phyloP scores from a whole-genome alignment of 2,888 invertebrate genomes.

The Cheilosia urbana region DNA sequence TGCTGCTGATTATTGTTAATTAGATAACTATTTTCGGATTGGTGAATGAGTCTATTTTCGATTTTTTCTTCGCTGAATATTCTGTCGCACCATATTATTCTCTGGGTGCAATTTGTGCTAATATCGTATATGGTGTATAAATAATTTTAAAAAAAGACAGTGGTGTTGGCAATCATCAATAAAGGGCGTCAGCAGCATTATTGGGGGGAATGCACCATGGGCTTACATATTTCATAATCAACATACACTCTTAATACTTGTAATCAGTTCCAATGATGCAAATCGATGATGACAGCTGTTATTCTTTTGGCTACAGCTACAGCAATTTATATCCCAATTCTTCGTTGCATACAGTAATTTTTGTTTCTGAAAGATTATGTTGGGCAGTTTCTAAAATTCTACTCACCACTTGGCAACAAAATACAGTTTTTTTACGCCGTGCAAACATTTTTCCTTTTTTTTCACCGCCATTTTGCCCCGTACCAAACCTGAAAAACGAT shows the following conservation, averaged over 20 bases:
- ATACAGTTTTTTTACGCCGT: not conserved
- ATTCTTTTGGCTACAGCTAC: too few relatives aligned
- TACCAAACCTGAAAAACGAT: conserved; percentile 19
- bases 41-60: not conserved
- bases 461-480: not conserved
- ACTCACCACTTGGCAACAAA: conserved; percentile 18
- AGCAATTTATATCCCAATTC: too few relatives aligned
- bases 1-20: not conserved
- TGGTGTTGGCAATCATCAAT: too few relatives aligned
- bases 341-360: too few relatives aligned
- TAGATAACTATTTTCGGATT: conserved; percentile 4
- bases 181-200: too few relatives aligned
- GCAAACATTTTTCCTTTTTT: not conserved
- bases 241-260: too few relatives aligned
- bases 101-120: not conserved
- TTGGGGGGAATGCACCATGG: too few relatives aligned
- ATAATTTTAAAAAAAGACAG: too few relatives aligned
- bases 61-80: not conserved
- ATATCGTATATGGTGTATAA: too few relatives aligned
- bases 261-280: too few relatives aligned
- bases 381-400: not conserved
- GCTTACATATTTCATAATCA: too few relatives aligned
- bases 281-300: too few relatives aligned
- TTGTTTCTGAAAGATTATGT: not conserved
- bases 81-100: not conserved